Conservation (phyloP, 2,797 vertebrate species). For the Acanthornis magna region DNA sequence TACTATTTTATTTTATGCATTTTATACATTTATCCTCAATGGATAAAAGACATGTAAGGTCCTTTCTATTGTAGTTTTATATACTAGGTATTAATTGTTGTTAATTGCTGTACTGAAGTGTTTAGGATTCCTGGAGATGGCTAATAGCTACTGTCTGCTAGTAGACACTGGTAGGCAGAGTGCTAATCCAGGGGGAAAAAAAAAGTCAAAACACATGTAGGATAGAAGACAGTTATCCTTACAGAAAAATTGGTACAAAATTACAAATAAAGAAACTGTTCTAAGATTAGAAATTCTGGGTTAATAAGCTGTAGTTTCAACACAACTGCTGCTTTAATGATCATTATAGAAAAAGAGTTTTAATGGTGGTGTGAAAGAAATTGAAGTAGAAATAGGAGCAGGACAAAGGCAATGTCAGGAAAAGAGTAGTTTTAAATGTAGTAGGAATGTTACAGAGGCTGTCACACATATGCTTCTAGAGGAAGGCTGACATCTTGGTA, state of each 20-base stretch:
- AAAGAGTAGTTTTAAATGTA: not conserved
- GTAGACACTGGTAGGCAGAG: not conserved
- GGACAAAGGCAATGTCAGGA: not conserved
- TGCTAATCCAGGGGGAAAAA: not conserved
- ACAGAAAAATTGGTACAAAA: not conserved
- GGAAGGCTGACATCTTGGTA: not conserved
- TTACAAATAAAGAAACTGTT: not conserved
- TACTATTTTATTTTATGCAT: not conserved
- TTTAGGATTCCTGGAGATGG: not conserved
- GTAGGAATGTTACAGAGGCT: not conserved
- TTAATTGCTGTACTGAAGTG: not conserved
- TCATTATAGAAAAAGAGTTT: not conserved
- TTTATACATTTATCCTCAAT: not conserved
- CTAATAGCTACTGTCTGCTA: not conserved
- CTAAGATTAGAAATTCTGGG: not conserved
- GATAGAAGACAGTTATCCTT: not conserved
- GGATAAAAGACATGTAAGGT: not conserved
- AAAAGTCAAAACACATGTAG: accelerated
- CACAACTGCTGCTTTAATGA: not conserved
- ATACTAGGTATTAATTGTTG: not conserved
- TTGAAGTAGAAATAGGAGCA: not conserved
- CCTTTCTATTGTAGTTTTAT: not conserved
- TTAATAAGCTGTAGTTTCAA: not conserved
- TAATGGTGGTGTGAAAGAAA: not conserved
- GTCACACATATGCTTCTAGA: not conserved